These are phyloP conservation scores for Mellilla xanthometata DNA, from an alignment of 2,888 invertebrate species.

Conservation along the genomic window DNA sequence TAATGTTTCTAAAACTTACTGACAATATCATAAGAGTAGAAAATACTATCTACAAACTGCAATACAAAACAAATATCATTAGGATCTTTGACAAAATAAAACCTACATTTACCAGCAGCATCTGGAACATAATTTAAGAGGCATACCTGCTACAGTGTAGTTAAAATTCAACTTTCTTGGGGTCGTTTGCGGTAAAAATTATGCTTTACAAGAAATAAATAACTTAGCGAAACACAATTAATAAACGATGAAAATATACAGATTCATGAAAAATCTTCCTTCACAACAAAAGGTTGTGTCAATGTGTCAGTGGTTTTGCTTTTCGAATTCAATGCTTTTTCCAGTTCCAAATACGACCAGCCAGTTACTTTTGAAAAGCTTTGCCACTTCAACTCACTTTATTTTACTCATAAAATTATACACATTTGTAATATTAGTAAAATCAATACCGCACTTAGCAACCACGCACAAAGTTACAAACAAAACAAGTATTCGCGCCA, in stretches of 20 bases:
- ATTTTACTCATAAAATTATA: not conserved
- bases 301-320: conserved; percentile 38
- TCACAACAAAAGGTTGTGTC: conserved; percentile 40
- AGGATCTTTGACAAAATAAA: too few species aligned
- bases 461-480: conserved; percentile 67
- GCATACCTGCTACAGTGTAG: not conserved
- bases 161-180: not conserved
- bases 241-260: conserved; percentile 43
- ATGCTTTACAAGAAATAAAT: conserved; percentile 15
- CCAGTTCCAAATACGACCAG: conserved; percentile 24
- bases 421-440: conserved; percentile 23
- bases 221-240: conserved; percentile 30
- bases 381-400: not conserved
- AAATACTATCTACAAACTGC: too few species aligned
- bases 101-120: too few species aligned
- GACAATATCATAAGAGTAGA: too few species aligned
- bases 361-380: conserved; percentile 12
- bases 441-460: conserved; percentile 64
- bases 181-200: not conserved
- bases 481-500: conserved; percentile 57
- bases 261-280: conserved; percentile 28
- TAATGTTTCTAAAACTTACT: too few species aligned
- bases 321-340: conserved; percentile 46
- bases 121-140: too few species aligned
- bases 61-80: too few species aligned